Conservation (phyloP, 2,113 vertebrate genomes). For the Fulica atra region DNA sequence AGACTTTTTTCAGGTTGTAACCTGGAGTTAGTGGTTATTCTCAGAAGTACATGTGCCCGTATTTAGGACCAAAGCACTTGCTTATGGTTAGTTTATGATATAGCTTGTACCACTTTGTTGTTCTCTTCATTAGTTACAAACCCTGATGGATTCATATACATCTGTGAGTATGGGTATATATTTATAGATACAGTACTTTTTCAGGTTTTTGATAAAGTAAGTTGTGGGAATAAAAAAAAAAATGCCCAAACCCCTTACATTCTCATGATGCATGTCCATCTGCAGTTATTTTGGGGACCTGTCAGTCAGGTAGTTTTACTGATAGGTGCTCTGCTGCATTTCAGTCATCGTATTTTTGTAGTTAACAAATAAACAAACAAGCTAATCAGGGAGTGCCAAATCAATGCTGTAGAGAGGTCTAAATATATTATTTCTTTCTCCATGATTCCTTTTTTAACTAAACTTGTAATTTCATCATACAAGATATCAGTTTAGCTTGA, state of each 20-base stretch:
- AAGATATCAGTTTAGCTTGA: neutral
- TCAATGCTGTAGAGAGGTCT: neutral
- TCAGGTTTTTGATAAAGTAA: neutral
- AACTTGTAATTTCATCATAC: neutral
- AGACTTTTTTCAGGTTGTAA: neutral
- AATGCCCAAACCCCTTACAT: neutral
- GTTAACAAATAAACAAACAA: neutral
- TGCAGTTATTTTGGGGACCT: neutral
- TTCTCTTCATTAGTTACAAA: neutral
- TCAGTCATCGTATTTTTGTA: neutral
- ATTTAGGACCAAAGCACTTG: neutral
- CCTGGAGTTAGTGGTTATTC: neutral
- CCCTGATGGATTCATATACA: neutral
- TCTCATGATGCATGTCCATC: neutral
- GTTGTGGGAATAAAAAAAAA: accelerated
- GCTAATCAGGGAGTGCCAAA: neutral
- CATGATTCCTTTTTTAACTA: neutral
- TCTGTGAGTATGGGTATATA: neutral
- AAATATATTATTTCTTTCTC: neutral
- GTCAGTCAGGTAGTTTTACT: neutral
- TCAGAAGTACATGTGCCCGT: neutral
- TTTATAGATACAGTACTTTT: neutral
- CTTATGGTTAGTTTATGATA: neutral
- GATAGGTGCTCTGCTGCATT: neutral
- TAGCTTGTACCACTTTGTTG: neutral